These are phyloP conservation scores for Lepidocolaptes lacrymiger DNA, from an alignment of 2,797 vertebrate genomes.

Conservation along the genomic window DNA sequence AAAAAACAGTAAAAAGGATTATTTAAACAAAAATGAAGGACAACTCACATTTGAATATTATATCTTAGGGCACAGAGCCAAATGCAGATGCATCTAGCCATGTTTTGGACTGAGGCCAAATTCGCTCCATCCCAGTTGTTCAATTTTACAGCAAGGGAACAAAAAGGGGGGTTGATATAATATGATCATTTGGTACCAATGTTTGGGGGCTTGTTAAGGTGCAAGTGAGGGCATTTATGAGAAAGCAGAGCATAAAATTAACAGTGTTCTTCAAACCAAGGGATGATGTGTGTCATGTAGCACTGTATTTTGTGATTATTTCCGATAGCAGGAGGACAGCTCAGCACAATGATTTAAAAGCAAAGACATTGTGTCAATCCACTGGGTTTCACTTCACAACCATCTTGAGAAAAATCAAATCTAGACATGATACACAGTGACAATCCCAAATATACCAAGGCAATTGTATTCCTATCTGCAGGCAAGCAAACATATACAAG, in stretches of 20 bases:
- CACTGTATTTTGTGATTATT: slow-evolving; percentile 12
- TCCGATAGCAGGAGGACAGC: not conserved
- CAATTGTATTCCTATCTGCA: not conserved
- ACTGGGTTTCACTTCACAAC: slow-evolving; percentile 17
- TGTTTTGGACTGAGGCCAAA: slow-evolving; percentile 73
- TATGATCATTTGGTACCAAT: slow-evolving; percentile 57
- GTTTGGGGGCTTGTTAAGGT: slow-evolving; percentile 74
- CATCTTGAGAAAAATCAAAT: slow-evolving; percentile 25
- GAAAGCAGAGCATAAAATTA: slow-evolving; percentile 61
- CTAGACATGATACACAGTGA: slow-evolving; percentile 1
- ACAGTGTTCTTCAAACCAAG: slow-evolving; percentile 35
- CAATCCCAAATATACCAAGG: not conserved
- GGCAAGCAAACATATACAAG: not conserved
- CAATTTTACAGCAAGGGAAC: slow-evolving; percentile 73
- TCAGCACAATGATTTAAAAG: not conserved
- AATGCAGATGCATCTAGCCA: slow-evolving; percentile 72
- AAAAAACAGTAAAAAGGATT: slow-evolving; percentile 34
- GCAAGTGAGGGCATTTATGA: slow-evolving; percentile 57
- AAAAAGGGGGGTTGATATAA: slow-evolving; percentile 59
- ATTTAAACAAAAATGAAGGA: slow-evolving; percentile 79
- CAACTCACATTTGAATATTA: slow-evolving; percentile 79
- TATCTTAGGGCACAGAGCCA: slow-evolving; percentile 79
- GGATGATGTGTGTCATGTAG: not conserved
- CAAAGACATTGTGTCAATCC: not conserved
- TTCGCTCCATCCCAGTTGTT: slow-evolving; percentile 74